A percentile compares a stretch with the other conserved stretches of the same genome.
Conservation (phyloP, 2,797 vertebrate genomes). For the Enteromius viviparus region DNA sequence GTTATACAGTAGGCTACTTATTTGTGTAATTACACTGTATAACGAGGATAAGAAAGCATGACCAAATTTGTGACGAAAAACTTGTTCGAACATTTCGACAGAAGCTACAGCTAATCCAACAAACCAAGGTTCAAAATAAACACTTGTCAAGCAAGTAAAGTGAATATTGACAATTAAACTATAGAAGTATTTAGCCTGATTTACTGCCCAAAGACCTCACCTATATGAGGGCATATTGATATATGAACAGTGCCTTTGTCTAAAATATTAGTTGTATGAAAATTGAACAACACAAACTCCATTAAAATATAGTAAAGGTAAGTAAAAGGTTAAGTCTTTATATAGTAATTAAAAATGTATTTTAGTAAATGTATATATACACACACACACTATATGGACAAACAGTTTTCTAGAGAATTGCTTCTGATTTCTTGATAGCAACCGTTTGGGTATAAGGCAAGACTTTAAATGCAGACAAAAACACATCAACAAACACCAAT, state of each 20-base stretch:
- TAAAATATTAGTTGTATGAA: not conserved
- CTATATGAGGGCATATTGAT: not conserved
- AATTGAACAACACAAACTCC: too few species aligned
- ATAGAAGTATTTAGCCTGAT: not conserved
- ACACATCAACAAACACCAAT: too few species aligned
- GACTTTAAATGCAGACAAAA: too few species aligned
- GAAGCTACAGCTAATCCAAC: not conserved
- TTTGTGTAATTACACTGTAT: not conserved
- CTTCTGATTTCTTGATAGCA: too few species aligned
- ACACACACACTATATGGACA: too few species aligned
- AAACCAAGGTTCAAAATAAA: not conserved
- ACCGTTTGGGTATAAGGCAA: too few species aligned
- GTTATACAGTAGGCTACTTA: not conserved
- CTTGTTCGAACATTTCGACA: not conserved
- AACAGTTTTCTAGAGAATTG: too few species aligned
- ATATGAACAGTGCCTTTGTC: not conserved
- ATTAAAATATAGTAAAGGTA: not conserved
- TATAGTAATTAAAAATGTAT: not conserved
- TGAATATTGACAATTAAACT: not conserved
- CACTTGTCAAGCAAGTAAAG: not conserved
- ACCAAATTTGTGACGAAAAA: not conserved
- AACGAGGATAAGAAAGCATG: not conserved
- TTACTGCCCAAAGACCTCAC: not conserved
- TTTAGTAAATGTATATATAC: not conserved
- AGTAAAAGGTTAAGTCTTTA: not conserved